Evolutionary conservation across 1,140 invertebrate species (phyloP), one percentile per base, ranked within the genome.

Genomic region (Cotesia typhae): DNA sequence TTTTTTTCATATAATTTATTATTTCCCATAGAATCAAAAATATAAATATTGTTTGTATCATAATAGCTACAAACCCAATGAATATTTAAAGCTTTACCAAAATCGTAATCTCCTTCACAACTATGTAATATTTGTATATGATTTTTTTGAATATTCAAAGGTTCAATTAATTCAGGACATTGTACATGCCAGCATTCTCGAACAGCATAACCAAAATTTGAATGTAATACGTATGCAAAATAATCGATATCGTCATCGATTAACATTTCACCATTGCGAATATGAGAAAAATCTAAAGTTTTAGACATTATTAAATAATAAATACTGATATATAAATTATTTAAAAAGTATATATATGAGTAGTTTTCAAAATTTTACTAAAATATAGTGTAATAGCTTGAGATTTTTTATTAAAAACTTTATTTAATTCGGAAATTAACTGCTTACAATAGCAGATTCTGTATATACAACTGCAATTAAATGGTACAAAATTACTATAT

Each of bases 41-140:
- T 36, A 68, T 59, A 17, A 38, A 68, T 14, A 10, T 6, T 36
- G 0, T 57, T 12, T 4, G 9, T 59, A 53, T 68, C 67, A 17
- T 36, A 68, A 28, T 53, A 68, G 74, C 74, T 17, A 78, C 71
- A 75, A 70, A 78, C 72, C 77, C 77, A 47, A 78, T 75, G 70
- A 75, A 75, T 37, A 71, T 77, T 36, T 28, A 38, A 12, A 51
- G 51, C 7, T 28, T 37, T 14, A 20, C 17, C 6, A 55, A 14
- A 5, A 10, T 10, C 1, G 17, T 55, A 55, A 12, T 17, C n/a
- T 52, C 47, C 47, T 52, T 7, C 7, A 7, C 47, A n/a, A 52
- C 47, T 52, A n/a, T 52, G 47, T 52, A 67, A 52, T 10, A 67
- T 17, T 28, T 67, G 66, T 36, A 67, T 67, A 67, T 67, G 66